A percentile compares a stretch with the other conserved stretches of the same genome.
These are phyloP conservation scores for Pterocles burchelli DNA, from an alignment of 2,113 vertebrate species.

Conservation along the genomic window DNA sequence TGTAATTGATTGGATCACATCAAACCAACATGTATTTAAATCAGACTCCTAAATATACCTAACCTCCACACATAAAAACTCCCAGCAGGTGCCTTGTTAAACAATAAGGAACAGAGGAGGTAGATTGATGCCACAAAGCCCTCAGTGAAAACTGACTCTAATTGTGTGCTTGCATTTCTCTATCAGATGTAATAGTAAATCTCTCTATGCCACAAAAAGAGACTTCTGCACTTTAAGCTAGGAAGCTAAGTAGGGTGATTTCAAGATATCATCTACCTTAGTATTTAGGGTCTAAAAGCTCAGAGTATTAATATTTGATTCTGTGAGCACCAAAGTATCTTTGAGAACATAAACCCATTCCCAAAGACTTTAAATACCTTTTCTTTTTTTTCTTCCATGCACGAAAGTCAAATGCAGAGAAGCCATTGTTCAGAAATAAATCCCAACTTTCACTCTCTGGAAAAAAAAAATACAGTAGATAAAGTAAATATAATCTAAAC, in stretches of 20 bases:
- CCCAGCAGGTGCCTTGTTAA: constrained; percentile 63
- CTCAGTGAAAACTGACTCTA: not conserved
- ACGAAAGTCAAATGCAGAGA: not conserved
- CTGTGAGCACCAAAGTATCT: not conserved
- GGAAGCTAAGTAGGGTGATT: not conserved
- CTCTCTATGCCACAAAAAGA: not conserved
- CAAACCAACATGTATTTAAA: constrained; percentile 38
- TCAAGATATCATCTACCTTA: not conserved
- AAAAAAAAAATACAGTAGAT: not conserved
- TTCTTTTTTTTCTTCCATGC: not conserved
- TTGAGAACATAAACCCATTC: not conserved
- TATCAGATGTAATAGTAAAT: not conserved
- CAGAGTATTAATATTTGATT: constrained; percentile 20
- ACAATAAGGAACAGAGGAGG: constrained; percentile 40
- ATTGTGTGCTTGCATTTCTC: not conserved
- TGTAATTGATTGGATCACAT: constrained; percentile 25
- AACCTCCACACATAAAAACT: constrained; percentile 13
- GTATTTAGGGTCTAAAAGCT: not conserved
- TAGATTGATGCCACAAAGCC: constrained; percentile 25
- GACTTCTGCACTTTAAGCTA: not conserved
- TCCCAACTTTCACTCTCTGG: not conserved
- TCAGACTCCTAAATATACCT: constrained; percentile 45
- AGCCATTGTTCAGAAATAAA: not conserved
- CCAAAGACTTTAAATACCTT: not conserved
- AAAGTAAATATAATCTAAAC: not conserved